A percentile compares a stretch with the other conserved stretches of the same genome.
These are phyloP conservation scores for Phyllostomus hastatus DNA, from an alignment of 2,113 vertebrate genomes.

Conservation along the genomic window DNA sequence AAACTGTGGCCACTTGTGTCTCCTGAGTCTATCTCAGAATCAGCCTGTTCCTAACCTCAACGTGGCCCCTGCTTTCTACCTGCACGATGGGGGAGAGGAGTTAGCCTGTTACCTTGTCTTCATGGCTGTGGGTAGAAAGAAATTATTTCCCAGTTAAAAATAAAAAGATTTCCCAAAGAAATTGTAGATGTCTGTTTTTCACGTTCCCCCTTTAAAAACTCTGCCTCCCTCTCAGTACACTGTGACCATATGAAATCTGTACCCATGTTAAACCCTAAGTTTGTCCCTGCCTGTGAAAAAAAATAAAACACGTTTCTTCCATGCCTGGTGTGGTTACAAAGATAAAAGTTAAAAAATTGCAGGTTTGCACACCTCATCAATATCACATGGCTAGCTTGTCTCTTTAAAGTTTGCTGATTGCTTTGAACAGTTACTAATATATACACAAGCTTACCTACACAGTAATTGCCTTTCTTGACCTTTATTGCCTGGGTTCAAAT, in stretches of 20 bases:
- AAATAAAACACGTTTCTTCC: not conserved
- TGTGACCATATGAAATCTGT: not conserved
- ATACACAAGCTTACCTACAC: not conserved
- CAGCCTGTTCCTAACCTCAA: not conserved
- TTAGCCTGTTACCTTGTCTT: not conserved
- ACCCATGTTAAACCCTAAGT: not conserved
- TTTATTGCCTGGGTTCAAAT: not conserved
- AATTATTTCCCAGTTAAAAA: not conserved
- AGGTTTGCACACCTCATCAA: not conserved
- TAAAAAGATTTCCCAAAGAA: not conserved
- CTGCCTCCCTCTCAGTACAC: not conserved
- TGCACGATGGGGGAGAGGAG: not conserved
- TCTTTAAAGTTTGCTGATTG: not conserved
- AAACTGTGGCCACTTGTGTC: not conserved
- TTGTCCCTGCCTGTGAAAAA: not conserved
- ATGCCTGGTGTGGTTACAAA: not conserved
- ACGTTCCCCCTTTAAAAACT: not conserved
- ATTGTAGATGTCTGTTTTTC: not conserved
- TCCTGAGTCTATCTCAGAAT: not conserved
- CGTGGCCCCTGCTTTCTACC: not conserved
- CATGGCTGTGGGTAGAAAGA: not conserved
- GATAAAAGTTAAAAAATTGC: not conserved
- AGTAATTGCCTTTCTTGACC: not conserved
- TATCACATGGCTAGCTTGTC: not conserved
- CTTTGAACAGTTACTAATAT: not conserved